Conservation (phyloP, 2,113 vertebrate genomes). For the Ictalurus furcatus region DNA sequence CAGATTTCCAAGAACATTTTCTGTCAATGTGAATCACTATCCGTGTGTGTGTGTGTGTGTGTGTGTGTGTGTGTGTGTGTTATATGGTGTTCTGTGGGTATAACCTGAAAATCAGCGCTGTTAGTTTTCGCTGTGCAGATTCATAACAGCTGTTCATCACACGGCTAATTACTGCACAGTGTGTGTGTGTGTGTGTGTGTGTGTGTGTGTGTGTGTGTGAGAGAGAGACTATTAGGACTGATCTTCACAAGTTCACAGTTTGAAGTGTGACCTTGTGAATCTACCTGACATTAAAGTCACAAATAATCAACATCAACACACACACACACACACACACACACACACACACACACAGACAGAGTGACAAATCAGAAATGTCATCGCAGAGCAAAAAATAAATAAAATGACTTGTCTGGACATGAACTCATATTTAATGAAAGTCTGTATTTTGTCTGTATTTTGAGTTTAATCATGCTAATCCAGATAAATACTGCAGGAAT, state of each 20-base stretch:
- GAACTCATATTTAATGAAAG: neutral
- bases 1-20: neutral
- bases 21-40: slow-evolving; percentile 36
- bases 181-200: slow-evolving; percentile 34
- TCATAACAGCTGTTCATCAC: slow-evolving; percentile 48
- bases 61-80: slow-evolving; percentile 15
- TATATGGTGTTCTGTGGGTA: neutral
- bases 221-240: neutral
- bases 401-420: neutral
- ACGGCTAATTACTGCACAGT: slow-evolving; percentile 32
- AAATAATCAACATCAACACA: slow-evolving; percentile 36
- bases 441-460: neutral
- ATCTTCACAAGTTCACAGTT: slow-evolving; percentile 47
- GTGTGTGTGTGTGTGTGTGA: slow-evolving; percentile 25
- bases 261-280: slow-evolving; percentile 42
- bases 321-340: slow-evolving; percentile 23
- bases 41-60: slow-evolving; percentile 19
- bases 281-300: slow-evolving; percentile 44
- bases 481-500: no score
- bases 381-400: neutral
- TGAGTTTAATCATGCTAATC: neutral
- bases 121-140: slow-evolving; percentile 26
- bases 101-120: slow-evolving; percentile 16
- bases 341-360: slow-evolving; percentile 24
- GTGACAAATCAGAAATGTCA: slow-evolving; percentile 23